phyloP scores from a whole-genome alignment of 2,113 vertebrate genomes.

The Thryonomys swinderianus region DNA sequence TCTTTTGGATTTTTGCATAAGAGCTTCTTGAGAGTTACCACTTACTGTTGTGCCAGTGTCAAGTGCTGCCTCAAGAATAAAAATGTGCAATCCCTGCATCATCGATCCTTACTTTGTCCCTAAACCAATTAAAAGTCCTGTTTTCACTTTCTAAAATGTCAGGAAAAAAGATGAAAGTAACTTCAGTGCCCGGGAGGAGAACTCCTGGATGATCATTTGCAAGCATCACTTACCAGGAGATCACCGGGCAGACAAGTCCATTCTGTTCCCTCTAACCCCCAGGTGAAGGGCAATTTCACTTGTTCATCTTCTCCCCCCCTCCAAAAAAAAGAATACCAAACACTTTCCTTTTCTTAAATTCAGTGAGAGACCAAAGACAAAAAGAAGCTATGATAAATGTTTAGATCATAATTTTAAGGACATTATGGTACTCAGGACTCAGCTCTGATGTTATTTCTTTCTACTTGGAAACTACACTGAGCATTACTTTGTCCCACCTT shows the following conservation, averaged over 20 bases:
- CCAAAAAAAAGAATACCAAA: not conserved
- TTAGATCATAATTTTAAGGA: not conserved
- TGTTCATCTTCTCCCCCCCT: not conserved
- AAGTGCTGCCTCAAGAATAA: not conserved
- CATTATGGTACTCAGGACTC: not conserved
- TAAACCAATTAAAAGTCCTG: constrained; percentile 25
- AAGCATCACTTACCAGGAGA: not conserved
- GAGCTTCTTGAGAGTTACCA: constrained; percentile 26
- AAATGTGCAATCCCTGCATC: not conserved
- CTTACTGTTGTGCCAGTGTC: not conserved
- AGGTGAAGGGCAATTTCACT: not conserved
- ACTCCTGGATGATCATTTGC: not conserved
- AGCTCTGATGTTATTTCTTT: not conserved
- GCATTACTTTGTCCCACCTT: not conserved
- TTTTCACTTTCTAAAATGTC: constrained; percentile 45
- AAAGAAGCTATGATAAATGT: not conserved
- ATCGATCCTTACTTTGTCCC: not conserved
- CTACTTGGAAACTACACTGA: not conserved
- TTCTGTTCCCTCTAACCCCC: constrained; percentile 5
- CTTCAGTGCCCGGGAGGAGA: not conserved
- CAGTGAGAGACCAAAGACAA: not conserved
- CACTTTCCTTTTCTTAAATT: not conserved
- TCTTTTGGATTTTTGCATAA: not conserved
- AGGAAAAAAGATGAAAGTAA: constrained; percentile 37
- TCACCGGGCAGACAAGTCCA: not conserved